phyloP scores from a whole-genome alignment of 2,797 vertebrate species.

The Ctenochaetus hawaiiensis region DNA sequence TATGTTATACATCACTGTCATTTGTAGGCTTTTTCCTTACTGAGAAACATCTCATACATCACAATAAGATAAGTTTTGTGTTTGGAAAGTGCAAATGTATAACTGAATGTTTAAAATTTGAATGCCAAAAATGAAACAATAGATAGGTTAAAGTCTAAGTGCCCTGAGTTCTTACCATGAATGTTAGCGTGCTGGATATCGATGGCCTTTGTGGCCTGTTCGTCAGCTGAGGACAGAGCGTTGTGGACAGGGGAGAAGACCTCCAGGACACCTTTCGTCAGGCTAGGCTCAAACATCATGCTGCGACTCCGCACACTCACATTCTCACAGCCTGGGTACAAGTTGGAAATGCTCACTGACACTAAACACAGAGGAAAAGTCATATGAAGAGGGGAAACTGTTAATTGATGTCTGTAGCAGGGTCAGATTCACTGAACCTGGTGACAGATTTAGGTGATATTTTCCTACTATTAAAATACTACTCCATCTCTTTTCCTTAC shows the following conservation, averaged over 20 bases:
- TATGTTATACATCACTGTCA: neutral
- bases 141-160: rapidly evolving
- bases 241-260: constrained; percentile 93
- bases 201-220: constrained; percentile 95
- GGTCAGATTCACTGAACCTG: neutral
- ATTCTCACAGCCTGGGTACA: constrained; percentile 98
- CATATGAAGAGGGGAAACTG: neutral
- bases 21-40: neutral
- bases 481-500: no score
- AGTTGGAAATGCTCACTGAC: constrained; percentile 95
- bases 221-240: constrained; percentile 88
- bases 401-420: neutral
- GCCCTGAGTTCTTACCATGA: constrained; percentile 86
- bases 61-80: no score
- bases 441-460: neutral
- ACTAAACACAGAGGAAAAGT: constrained; percentile 80
- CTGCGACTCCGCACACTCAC: constrained; percentile 97
- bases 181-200: constrained; percentile 95
- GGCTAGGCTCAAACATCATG: constrained; percentile 99
- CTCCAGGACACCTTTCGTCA: constrained; percentile 96
- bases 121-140: neutral
- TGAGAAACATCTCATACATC: neutral
- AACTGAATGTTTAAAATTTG: no score
- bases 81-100: no score
- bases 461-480: neutral